Evolutionary conservation across 2,113 vertebrate species (phyloP), one percentile per base, ranked within the genome.

Genomic region (Triplophysa tibetana): DNA sequence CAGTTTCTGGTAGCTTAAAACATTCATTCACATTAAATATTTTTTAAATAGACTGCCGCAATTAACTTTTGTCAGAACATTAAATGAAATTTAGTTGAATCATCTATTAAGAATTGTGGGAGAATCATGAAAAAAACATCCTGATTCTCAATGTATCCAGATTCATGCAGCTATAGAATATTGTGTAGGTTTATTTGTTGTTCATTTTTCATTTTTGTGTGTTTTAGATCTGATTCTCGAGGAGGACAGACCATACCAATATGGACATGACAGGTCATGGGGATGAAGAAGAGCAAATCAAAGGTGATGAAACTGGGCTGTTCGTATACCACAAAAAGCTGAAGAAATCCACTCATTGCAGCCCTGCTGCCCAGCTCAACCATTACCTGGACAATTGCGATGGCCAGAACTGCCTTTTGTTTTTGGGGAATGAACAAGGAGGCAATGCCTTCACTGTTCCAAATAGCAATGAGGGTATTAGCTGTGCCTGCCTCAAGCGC

Each of bases 371-470:
- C 70, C 24, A 85, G 67, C 81, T 74, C 65, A 78, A 69, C 48
- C 67, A 77, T 76, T 82, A 80, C 81, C 66, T 80, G 64, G 81
- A 83, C 72, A 77, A 80, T 26, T 76, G 58, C 26, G 45, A 80
- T 80, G 84, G 82, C 81, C 75, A 82, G 66, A 78, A 72, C 21
- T 62, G 74, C 54, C 74, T 84, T 61, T 82, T n/a, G n/a, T 26
- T 81, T 84, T 48, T 84, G 79, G 79, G 79, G 64, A 81, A 29
- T 82, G 78, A 78, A 76, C 80, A 68, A 24, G 38, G 60, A 65
- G 48, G 33, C 33, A 66, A 74, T 84, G 69, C 61, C 61, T 60
- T 80, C 78, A 24, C 24, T 24, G 24, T 24, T 24, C 24, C 24
- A 24, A 24, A 24, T 24, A 24, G 24, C 24, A 24, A 24, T 24